Conservation (phyloP, 2,888 invertebrate species). For the Calliphora vomitoria region DNA sequence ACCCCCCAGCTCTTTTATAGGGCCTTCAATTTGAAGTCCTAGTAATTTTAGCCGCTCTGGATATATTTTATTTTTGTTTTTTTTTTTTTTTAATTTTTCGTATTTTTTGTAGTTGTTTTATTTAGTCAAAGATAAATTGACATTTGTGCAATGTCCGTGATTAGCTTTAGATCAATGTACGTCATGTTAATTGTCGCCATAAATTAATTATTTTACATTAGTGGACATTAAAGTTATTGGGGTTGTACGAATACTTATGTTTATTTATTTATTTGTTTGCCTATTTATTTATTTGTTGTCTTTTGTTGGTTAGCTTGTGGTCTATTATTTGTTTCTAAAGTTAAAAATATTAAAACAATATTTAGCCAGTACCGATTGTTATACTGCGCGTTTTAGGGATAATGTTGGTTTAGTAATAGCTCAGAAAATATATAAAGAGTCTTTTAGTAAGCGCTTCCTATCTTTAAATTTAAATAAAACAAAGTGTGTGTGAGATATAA, state of each 20-base stretch:
- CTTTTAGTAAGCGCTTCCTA: too few species aligned
- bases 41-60: not conserved
- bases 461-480: too few species aligned
- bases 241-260: slow-evolving; percentile 30
- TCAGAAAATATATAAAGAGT: not conserved
- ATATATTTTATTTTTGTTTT: slow-evolving; percentile 16
- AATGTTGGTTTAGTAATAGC: not conserved
- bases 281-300: slow-evolving; percentile 45
- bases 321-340: not conserved
- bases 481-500: too few species aligned
- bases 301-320: slow-evolving; percentile 10
- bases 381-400: not conserved
- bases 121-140: slow-evolving; percentile 69
- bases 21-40: too few species aligned
- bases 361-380: not conserved
- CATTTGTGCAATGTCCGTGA: slow-evolving; percentile 70
- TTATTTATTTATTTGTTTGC: slow-evolving; percentile 13
- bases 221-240: slow-evolving; percentile 61
- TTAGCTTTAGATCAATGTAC: slow-evolving; percentile 71
- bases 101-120: slow-evolving; percentile 7
- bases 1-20: too few species aligned
- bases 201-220: slow-evolving; percentile 73
- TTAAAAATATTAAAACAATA: slow-evolving; percentile 23
- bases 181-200: slow-evolving; percentile 73
- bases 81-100: slow-evolving; percentile 7